A percentile compares a stretch with the other conserved stretches of the same genome.
These are phyloP conservation scores for Rotaria sp. DNA, from an alignment of 2,888 invertebrate genomes.

Conservation along the genomic window DNA sequence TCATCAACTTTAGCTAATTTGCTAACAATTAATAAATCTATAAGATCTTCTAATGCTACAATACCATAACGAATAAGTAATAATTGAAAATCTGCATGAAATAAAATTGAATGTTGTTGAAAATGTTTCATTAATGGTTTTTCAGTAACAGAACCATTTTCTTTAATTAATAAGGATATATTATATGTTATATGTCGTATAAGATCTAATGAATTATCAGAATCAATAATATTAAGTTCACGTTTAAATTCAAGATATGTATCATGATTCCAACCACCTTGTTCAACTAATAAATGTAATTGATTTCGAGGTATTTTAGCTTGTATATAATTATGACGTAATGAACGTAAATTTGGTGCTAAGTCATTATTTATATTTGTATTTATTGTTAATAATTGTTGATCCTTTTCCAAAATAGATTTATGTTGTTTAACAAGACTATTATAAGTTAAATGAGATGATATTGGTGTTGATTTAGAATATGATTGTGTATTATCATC, in stretches of 20 bases:
- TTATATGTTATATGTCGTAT: not conserved
- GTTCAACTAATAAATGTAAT: not conserved
- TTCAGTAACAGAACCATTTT: not conserved
- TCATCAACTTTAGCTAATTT: not conserved
- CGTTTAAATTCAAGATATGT: not conserved
- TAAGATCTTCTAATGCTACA: not conserved
- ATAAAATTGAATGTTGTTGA: not conserved
- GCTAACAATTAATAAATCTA: not conserved
- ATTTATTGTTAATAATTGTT: not conserved
- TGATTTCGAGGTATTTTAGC: not conserved
- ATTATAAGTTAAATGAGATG: not conserved
- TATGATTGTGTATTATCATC: not conserved
- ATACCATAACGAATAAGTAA: not conserved
- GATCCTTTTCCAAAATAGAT: not conserved
- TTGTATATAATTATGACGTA: constrained; percentile 13
- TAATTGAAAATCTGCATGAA: not conserved
- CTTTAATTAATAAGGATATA: not conserved
- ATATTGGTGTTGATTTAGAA: not conserved
- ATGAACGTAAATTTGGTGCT: not conserved
- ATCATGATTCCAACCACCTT: not conserved
- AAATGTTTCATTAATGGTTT: not conserved
- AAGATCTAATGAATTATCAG: not conserved
- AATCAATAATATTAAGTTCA: not conserved
- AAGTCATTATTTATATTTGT: not conserved
- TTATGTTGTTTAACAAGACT: not conserved